Conservation (phyloP, 2,888 invertebrate species). For the Hypsopygia costalis region DNA sequence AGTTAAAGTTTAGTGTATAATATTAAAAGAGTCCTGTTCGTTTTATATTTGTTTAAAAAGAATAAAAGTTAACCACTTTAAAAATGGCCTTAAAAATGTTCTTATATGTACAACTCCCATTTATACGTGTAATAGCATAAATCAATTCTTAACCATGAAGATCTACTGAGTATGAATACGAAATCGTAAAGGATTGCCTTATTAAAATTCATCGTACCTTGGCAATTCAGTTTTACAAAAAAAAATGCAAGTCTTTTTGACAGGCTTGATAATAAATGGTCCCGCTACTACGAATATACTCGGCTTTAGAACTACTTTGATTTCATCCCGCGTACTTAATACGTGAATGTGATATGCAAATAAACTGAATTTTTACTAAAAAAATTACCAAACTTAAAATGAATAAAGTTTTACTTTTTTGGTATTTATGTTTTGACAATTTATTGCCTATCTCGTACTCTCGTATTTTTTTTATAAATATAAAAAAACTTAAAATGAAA, state of each 20-base stretch:
- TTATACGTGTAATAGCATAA: conserved; percentile 52
- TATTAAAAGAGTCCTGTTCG: too few relatives aligned
- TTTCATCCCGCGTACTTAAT: not conserved
- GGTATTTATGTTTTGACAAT: too few relatives aligned
- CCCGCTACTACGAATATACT: not conserved
- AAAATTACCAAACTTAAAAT: too few relatives aligned
- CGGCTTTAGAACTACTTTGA: conserved; percentile 1
- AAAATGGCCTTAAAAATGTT: too few relatives aligned
- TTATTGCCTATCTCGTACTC: too few relatives aligned
- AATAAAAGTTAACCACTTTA: too few relatives aligned
- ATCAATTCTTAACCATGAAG: conserved; percentile 49
- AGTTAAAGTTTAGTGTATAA: too few relatives aligned
- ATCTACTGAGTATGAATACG: conserved; percentile 47
- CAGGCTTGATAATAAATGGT: conserved; percentile 29
- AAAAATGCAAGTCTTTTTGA: conserved; percentile 33
- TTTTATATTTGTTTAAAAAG: too few relatives aligned
- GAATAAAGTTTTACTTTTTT: too few relatives aligned
- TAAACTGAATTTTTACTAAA: too few relatives aligned
- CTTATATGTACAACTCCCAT: conserved; percentile 35
- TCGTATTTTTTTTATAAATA: too few relatives aligned
- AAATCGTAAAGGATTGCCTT: conserved; percentile 46
- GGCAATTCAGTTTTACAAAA: conserved; percentile 43
- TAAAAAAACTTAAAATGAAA: too few relatives aligned
- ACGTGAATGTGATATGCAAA: conserved; percentile 1
- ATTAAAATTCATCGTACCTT: conserved; percentile 50